Base-by-base conservation (phyloP, 2,888 invertebrate species). In the Nemurella pictetii region DNA sequence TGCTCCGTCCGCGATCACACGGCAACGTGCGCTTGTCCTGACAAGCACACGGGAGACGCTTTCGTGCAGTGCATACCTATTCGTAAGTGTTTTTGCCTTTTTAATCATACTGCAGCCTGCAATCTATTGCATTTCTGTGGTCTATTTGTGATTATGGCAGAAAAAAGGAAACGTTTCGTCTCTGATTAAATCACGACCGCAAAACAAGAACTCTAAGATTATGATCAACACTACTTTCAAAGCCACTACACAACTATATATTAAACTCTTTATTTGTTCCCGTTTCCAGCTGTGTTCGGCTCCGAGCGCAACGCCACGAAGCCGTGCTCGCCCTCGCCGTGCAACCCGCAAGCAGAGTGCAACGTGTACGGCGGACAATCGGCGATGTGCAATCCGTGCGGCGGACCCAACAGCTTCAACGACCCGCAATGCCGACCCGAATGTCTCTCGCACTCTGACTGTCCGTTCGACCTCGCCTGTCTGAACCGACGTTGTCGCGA, bases 1-100 rank as follows among this genome's bases (percentile, higher is more conserved):
- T 97, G 97, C 89, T 91, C 93, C 88, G 96, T 96, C 74, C 92
- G 94, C 36, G 95, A 96, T 88, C 97, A 97, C 89, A 95, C 95
- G 2, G 95, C 96, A n/a, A 94, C 94, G 30, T 97, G 97, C 89
- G 90, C 93, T 80, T 97, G 97, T 89, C 92, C 94, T 74, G 93
- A 94, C 86, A 95, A 95, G 83, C 95, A 94, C 88, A 93, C 94
- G 86, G 97, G 97, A 85, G 95, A 97, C 92, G 94, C 96, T 27
- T 94, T 95, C 88, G 92, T 94, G 86, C 95, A 95, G 89, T 96
- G 96, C 89, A 92, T 94, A 86, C 90, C 90, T 85, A 91, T 90
- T 89, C 92, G 92, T 92, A 89, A 91, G 91, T 90, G 84, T 32
- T n/a, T n/a, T n/a, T 55, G 55, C 55, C 3, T 12, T 55, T 55